phyloP scores from a whole-genome alignment of 2,797 vertebrate genomes.

The Lacerta viridis region DNA sequence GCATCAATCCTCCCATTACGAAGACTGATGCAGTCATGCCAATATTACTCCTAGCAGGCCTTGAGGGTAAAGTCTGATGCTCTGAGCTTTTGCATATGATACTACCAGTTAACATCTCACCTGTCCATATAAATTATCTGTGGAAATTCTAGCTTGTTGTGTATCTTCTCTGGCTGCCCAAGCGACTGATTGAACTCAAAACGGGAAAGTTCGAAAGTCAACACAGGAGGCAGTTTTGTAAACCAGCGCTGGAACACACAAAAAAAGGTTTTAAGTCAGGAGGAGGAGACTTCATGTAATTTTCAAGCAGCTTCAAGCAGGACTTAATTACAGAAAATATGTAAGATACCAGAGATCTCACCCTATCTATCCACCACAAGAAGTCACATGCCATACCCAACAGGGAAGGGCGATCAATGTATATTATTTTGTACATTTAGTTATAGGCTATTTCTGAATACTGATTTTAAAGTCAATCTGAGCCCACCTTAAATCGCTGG shows the following conservation, averaged over 20 bases:
- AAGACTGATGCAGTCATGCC: not conserved
- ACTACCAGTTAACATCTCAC: slow-evolving; percentile 74
- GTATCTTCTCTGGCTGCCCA: slow-evolving; percentile 97
- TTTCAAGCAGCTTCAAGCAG: not conserved
- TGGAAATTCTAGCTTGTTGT: slow-evolving; percentile 96
- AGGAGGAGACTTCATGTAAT: not conserved
- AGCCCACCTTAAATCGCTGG: not conserved
- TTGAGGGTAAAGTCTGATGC: not conserved
- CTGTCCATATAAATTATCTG: slow-evolving; percentile 97
- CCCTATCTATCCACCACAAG: not conserved
- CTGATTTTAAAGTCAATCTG: not conserved
- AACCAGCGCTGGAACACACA: slow-evolving; percentile 91
- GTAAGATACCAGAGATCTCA: not conserved
- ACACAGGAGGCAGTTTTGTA: slow-evolving; percentile 93
- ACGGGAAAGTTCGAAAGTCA: slow-evolving; percentile 97
- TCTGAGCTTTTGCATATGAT: not conserved
- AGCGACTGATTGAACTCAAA: slow-evolving; percentile 98
- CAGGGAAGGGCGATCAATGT: not conserved
- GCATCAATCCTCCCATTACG: not conserved
- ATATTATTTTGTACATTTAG: not conserved
- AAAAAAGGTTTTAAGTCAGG: slow-evolving; percentile 50
- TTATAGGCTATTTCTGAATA: not conserved
- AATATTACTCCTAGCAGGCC: not conserved
- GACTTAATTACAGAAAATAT: not conserved
- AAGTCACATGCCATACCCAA: not conserved